Conservation (phyloP, 2,113 vertebrate species). For the Bujurquina vittata region DNA sequence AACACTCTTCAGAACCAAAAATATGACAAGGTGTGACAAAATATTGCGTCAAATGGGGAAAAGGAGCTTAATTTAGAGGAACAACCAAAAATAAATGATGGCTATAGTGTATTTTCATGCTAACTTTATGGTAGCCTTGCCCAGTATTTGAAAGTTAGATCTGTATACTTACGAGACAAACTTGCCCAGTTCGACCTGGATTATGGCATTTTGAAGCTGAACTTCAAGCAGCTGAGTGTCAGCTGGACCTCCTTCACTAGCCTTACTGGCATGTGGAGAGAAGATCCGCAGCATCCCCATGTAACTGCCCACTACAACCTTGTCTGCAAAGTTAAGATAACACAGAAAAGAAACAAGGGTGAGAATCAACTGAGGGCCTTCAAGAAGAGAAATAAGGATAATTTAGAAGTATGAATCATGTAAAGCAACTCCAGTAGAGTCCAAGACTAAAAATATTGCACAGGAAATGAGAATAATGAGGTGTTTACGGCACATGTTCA, state of each 20-base stretch:
- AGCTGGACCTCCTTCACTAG: constrained; percentile 80
- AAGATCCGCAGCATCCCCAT: constrained; percentile 93
- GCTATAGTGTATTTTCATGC: background rate
- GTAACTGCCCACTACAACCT: constrained; percentile 94
- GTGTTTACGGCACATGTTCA: too few species aligned
- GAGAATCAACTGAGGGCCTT: background rate
- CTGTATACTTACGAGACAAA: constrained; percentile 95
- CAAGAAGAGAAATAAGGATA: background rate
- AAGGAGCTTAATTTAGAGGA: background rate
- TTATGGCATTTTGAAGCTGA: constrained; percentile 87
- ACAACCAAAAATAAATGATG: background rate
- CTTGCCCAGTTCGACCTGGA: constrained; percentile 95
- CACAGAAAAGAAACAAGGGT: background rate
- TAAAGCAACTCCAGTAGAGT: too few species aligned
- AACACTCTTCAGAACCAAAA: background rate
- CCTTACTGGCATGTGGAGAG: constrained; percentile 83
- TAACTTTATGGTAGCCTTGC: background rate
- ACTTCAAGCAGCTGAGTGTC: constrained; percentile 92
- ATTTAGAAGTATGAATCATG: background rate
- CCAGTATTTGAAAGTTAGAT: background rate
- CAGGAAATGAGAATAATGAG: too few species aligned
- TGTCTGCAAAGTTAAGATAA: constrained; percentile 80
- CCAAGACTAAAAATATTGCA: too few species aligned
- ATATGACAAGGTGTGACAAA: background rate
- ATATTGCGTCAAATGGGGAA: background rate